Percentiles rank a stretch among this genome's conserved stretches.
These are phyloP conservation scores for Malacoctenus gilli DNA, from an alignment of 2,797 vertebrate species.

Conservation along the genomic window DNA sequence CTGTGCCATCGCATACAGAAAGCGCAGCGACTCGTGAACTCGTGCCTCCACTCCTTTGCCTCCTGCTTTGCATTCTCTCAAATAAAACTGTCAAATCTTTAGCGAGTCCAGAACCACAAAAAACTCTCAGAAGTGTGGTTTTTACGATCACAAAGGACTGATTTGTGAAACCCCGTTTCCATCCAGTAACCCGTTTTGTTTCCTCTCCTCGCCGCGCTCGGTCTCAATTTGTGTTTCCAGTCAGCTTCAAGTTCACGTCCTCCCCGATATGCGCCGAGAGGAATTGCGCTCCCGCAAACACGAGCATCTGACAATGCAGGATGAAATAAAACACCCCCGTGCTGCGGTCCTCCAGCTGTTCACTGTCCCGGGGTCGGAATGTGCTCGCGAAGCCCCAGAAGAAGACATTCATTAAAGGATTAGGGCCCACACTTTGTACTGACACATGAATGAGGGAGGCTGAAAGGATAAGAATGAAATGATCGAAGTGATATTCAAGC, in stretches of 20 bases:
- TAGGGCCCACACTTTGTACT: constrained; percentile 74
- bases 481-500: constrained; percentile 73
- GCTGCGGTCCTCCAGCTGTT: constrained; percentile 63
- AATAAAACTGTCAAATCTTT: constrained; percentile 44
- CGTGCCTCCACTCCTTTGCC: constrained; percentile 11
- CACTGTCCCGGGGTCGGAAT: constrained; percentile 61
- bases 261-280: constrained; percentile 30
- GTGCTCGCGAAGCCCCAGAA: constrained; percentile 61
- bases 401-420: constrained; percentile 75
- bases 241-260: constrained; percentile 31
- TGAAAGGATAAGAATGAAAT: constrained; percentile 73
- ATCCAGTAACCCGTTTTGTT: constrained; percentile 11
- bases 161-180: constrained; percentile 19
- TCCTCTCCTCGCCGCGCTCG: constrained; percentile 13
- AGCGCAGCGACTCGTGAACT: too few species aligned
- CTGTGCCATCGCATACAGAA: too few species aligned
- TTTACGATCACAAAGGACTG: constrained; percentile 33
- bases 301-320: constrained; percentile 60
- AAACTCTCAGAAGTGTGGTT: constrained; percentile 9
- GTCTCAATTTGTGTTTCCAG: constrained; percentile 14
- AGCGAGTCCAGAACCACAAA: constrained; percentile 26
- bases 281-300: constrained; percentile 38
- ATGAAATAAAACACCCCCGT: constrained; percentile 52
- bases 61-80: constrained; percentile 29
- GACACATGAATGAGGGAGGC: constrained; percentile 70